A percentile compares a stretch with the other conserved stretches of the same genome.
These are phyloP conservation scores for Cataglyphis rosenhaueri DNA, from an alignment of 2,888 invertebrate species.

Conservation along the genomic window DNA sequence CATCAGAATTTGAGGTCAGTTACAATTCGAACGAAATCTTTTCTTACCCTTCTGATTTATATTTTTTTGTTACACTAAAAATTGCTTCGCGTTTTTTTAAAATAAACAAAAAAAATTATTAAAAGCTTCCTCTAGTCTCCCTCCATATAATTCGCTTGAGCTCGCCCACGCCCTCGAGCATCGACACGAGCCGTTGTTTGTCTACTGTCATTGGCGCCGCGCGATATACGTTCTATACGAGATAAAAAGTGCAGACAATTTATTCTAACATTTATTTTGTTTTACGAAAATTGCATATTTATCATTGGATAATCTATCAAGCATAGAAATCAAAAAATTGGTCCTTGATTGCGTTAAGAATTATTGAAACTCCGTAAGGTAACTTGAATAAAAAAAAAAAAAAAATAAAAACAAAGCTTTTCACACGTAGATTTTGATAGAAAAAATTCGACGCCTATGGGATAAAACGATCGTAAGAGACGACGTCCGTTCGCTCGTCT, in stretches of 20 bases:
- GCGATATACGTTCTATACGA: background rate
- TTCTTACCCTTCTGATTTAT: background rate
- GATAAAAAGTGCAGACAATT: background rate
- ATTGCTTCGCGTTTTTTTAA: background rate
- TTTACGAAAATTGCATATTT: background rate
- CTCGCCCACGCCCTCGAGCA: slow-evolving; percentile 33
- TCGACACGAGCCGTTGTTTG: slow-evolving; percentile 64
- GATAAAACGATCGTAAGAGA: slow-evolving; percentile 37
- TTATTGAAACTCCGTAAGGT: background rate
- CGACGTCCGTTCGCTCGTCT: slow-evolving; percentile 50
- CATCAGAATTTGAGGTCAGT: slow-evolving; percentile 4
- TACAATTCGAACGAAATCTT: background rate
- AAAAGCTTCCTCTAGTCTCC: slow-evolving; percentile 63
- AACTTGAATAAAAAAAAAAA: background rate
- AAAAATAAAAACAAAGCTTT: background rate
- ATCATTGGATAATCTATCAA: background rate
- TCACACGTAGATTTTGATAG: background rate
- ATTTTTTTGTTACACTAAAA: background rate
- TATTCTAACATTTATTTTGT: background rate
- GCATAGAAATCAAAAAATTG: background rate
- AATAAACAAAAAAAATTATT: slow-evolving; percentile 63
- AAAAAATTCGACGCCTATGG: slow-evolving; percentile 45
- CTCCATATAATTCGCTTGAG: background rate
- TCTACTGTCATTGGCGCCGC: slow-evolving; percentile 54
- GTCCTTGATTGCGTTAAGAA: background rate